Evolutionary conservation across 1,140 invertebrate genomes (phyloP).

Genomic region (Neelides sp.): DNA sequence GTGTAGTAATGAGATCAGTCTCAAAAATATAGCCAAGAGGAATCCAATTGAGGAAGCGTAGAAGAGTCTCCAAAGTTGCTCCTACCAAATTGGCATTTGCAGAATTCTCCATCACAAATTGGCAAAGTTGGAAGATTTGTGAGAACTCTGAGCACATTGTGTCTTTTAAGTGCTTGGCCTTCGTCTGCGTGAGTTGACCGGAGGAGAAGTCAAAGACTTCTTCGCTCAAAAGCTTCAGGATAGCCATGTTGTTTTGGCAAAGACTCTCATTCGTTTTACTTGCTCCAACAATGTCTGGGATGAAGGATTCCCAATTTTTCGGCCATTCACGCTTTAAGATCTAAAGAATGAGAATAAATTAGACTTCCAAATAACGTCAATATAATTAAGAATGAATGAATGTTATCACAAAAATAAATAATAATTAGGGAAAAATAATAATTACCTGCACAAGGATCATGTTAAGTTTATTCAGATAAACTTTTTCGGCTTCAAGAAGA

Average conservation of each 20-base stretch:
- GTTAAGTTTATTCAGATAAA: conserved; percentile 96
- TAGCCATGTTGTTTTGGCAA: conserved; percentile 99
- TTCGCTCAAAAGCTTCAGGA: conserved; percentile 92
- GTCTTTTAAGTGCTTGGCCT: conserved; percentile 97
- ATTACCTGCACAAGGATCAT: conserved; percentile 89
- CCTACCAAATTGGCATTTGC: conserved; percentile 88
- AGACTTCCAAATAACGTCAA: neutral
- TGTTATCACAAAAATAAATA: neutral
- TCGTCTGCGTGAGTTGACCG: conserved; percentile 95
- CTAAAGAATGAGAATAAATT: conserved; percentile 40
- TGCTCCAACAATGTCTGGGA: conserved; percentile 95
- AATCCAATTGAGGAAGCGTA: conserved; percentile 98
- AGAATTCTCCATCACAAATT: conserved; percentile 93
- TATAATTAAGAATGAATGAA: neutral
- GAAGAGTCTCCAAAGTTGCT: conserved; percentile 86
- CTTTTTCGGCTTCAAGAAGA: conserved; percentile 80
- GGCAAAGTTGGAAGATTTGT: conserved; percentile 93
- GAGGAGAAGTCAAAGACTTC: conserved; percentile 98
- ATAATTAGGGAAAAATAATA: conserved; percentile 8
- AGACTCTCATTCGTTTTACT: conserved; percentile 97
- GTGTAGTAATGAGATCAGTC: conserved; percentile 86
- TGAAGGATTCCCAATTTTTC: conserved; percentile 98
- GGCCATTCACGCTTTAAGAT: conserved; percentile 99
- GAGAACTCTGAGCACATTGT: conserved; percentile 99
- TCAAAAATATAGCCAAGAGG: conserved; percentile 99